Evolutionary conservation across 2,888 invertebrate species (phyloP), one percentile per base, ranked within the genome.

Genomic region (Crocallis elinguaria): DNA sequence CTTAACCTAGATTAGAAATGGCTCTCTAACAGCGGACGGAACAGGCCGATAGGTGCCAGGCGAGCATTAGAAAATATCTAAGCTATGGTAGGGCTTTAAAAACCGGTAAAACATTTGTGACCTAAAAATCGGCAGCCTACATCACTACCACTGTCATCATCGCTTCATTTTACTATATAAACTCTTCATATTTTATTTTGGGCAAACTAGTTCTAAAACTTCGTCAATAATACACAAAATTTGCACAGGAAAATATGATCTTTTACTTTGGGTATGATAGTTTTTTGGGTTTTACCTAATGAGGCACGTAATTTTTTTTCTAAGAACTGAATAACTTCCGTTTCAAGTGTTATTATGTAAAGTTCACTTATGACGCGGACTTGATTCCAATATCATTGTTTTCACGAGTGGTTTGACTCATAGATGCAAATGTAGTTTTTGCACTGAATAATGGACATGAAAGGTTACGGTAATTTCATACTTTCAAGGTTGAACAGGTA

Each of bases 271-370:
- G n/a, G n/a, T n/a, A n/a, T n/a, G n/a, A 36, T 7, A 52, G 46
- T 49, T 42, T 32, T 21, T 32, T 45, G 33, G 48, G 54, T 42
- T 57, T 60, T 57, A 55, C 59, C 56, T 44, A 9, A 8, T 29
- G 27, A 39, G n/a, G 17, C 39, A 17, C 12, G 39, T 11, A 7
- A 3, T 7, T 5, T 39, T 46, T 53, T 54, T 57, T 39, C 48
- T 12, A n/a, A 45, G 54, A 53, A 57, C 9, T 36, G 32, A 30
- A 30, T 30, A 23, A 52, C 41, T 52, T 52, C 52, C 52, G 52
- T 46, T 46, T 41, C 23, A 11, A 19, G 33, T 21, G 25, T 44
- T 39, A 51, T 51, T 35, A 36, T 51, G 35, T 39, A 51, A 51
- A 45, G 19, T 41, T 45, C 51, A 45, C 14, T 23, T 39, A 30